A percentile compares a stretch with the other conserved stretches of the same genome.
These are phyloP conservation scores for Coleophora deauratella DNA, from an alignment of 2,888 invertebrate genomes.

Conservation along the genomic window DNA sequence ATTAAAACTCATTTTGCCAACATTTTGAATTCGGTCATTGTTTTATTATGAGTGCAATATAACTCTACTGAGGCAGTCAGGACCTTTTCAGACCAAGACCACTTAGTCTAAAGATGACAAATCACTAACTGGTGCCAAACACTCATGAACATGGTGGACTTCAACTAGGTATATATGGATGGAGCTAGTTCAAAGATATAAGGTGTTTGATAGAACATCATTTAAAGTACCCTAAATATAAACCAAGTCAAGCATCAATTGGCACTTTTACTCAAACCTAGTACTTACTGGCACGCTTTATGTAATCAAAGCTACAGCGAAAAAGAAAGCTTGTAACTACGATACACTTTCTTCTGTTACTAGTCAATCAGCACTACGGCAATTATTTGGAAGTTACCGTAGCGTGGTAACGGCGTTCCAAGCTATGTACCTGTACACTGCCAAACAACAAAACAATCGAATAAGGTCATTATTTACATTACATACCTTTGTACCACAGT, in stretches of 20 bases:
- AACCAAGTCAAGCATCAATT: not conserved
- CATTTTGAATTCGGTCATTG: too few relatives aligned
- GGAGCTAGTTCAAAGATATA: not conserved
- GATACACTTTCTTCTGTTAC: conserved; percentile 24
- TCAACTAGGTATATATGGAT: too few relatives aligned
- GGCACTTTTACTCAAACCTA: not conserved
- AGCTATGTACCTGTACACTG: too few relatives aligned
- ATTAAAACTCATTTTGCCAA: too few relatives aligned
- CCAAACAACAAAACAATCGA: conserved; percentile 29
- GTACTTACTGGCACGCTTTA: conserved; percentile 3
- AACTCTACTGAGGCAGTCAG: too few relatives aligned
- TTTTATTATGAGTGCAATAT: too few relatives aligned
- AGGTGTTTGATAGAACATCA: not conserved
- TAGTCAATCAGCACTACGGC: conserved; percentile 2
- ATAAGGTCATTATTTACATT: conserved; percentile 30
- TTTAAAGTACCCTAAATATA: not conserved
- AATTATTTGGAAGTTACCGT: conserved; percentile 8
- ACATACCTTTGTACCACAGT: conserved; percentile 22
- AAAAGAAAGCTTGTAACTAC: conserved; percentile 26
- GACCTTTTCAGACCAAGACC: too few relatives aligned
- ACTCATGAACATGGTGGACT: too few relatives aligned
- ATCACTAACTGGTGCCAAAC: too few relatives aligned
- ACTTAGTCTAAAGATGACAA: too few relatives aligned
- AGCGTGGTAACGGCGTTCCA: conserved; percentile 7
- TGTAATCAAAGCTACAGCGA: conserved; percentile 20